Percentiles rank a stretch among this genome's conserved stretches.
Evolutionary conservation across 2,113 vertebrate species (phyloP).

Genomic region (Xenus cinereus): DNA sequence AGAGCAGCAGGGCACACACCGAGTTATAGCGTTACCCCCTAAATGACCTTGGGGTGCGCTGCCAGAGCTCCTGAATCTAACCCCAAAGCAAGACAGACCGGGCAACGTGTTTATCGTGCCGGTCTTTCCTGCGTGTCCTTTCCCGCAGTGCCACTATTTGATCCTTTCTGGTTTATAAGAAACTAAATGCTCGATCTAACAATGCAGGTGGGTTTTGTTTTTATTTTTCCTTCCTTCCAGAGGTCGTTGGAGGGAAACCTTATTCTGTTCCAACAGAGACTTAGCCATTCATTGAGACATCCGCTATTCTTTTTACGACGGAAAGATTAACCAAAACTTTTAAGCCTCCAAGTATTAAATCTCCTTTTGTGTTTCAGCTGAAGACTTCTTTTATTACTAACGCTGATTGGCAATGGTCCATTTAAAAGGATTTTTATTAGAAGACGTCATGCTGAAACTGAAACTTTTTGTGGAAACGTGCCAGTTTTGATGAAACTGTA

Average conservation of each 20-base stretch:
- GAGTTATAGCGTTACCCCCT: background rate
- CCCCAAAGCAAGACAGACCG: background rate
- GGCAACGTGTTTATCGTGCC: too few species aligned
- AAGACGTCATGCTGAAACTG: background rate
- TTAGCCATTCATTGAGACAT: background rate
- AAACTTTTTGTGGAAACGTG: background rate
- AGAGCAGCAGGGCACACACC: background rate
- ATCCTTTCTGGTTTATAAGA: background rate
- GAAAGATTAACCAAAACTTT: background rate
- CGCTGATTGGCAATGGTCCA: background rate
- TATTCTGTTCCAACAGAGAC: background rate
- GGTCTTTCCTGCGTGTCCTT: fast-evolving
- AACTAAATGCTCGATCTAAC: background rate
- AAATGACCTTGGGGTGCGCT: background rate
- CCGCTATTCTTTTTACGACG: background rate
- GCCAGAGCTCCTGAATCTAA: background rate
- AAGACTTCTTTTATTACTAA: background rate
- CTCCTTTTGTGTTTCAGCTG: background rate
- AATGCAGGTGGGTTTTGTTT: background rate
- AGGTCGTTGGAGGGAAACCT: background rate
- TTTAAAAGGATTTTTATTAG: background rate
- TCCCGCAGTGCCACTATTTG: background rate
- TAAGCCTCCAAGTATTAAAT: background rate
- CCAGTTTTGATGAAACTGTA: background rate
- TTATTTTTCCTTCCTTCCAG: background rate